phyloP scores from a whole-genome alignment of 2,113 vertebrate genomes.

The Ibidorhyncha struthersii region DNA sequence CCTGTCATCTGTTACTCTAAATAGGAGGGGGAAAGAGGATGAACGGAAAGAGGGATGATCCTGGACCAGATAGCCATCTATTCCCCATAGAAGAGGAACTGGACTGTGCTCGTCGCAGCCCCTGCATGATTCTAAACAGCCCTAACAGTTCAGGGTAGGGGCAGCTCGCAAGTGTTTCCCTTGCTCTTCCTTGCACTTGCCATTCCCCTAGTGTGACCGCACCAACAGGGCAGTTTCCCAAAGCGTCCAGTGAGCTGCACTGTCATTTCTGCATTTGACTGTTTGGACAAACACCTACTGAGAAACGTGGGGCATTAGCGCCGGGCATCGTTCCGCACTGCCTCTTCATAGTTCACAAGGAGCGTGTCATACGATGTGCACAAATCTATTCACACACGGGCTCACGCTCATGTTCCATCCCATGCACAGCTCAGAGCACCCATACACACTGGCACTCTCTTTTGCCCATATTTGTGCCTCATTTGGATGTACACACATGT shows the following conservation, averaged over 20 bases:
- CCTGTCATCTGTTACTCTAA: background rate
- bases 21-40: background rate
- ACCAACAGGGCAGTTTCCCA: background rate
- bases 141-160: background rate
- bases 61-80: background rate
- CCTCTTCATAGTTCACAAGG: rapidly evolving
- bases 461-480: background rate
- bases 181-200: background rate
- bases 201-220: background rate
- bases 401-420: background rate
- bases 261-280: background rate
- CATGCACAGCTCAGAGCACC: background rate
- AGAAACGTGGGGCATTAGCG: background rate
- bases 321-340: background rate
- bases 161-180: background rate
- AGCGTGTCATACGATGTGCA: rapidly evolving
- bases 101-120: background rate
- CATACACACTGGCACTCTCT: background rate
- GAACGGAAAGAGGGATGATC: background rate
- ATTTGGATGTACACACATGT: background rate
- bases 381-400: background rate
- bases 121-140: background rate
- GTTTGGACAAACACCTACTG: background rate
- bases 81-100: background rate
- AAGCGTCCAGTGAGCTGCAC: background rate